Evolutionary conservation across 2,113 vertebrate species (phyloP), one percentile per base, ranked within the genome.

Genomic region (Tringa solitaria): DNA sequence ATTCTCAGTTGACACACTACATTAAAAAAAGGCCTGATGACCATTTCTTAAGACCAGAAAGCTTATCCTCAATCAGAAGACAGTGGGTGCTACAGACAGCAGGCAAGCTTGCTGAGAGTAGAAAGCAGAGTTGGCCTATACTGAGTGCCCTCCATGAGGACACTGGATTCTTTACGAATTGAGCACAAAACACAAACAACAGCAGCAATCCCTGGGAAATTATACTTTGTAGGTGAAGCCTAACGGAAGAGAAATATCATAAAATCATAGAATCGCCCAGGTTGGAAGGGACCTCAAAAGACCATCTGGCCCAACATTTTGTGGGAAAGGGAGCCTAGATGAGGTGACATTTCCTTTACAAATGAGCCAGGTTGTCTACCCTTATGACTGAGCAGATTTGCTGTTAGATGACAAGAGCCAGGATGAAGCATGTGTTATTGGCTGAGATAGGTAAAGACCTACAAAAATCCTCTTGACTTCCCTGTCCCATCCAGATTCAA

Each of bases 111-210:
- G 19, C 24, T 33, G 26, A 75, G 20, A 79, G 4, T 3, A 28
- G 30, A 89, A 87, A 84, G 16, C 11, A 65, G 28, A 84, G 30
- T 19, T 78, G 24, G 8, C 15, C n/a, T 76, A 35, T 23, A 43
- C 14, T 23, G 7, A 61, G 12, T 0, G 1, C 8, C 53, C 3
- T 51, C 32, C 7, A 0, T 65, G 46, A 41, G 6, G 32, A 67
- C 41, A 24, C 20, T 54, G 56, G 51, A 23, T 53, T 91, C 22
- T 63, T 72, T 64, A 39, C 10, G 82, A 63, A 60, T 8, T 60
- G 27, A 75, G 19, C 8, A 13, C 5, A 14, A 72, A 81, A 78
- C 12, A 19, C 46, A 27, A 51, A 54, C 28, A 46, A 24, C 12
- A 64, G 27, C 15, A 88, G 12, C 6, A 92, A 76, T 72, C n/a